phyloP scores from a whole-genome alignment of 2,113 vertebrate species.

The Mormyrus iriodes region DNA sequence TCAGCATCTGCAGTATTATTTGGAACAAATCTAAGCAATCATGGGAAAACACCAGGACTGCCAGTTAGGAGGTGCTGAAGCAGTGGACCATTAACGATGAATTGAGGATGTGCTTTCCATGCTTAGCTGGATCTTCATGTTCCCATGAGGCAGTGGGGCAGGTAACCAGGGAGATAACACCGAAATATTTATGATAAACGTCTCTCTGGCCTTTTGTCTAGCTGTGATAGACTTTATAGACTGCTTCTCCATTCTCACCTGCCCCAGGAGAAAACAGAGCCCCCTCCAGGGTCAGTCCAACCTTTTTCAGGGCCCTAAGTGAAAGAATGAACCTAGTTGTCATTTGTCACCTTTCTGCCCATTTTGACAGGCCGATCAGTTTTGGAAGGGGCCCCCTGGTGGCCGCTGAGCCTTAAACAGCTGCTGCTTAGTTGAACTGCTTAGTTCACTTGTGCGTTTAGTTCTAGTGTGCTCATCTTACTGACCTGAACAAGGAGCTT shows the following conservation, averaged over 20 bases:
- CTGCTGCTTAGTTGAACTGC: too few species aligned
- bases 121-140: not conserved
- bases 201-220: conserved; percentile 1
- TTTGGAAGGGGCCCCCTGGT: not conserved
- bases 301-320: not conserved
- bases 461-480: too few species aligned
- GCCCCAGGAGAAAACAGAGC: not conserved
- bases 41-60: not conserved
- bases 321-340: not conserved
- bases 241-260: too few species aligned
- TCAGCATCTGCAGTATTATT: not conserved
- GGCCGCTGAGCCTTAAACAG: not conserved
- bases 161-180: not conserved
- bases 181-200: not conserved
- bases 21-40: not conserved
- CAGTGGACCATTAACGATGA: not conserved
- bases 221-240: not conserved
- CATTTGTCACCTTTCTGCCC: not conserved
- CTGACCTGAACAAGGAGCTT: conserved; percentile 79
- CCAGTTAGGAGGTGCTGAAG: not conserved
- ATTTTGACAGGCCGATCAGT: not conserved
- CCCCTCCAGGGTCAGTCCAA: not conserved
- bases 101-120: not conserved
- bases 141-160: not conserved
- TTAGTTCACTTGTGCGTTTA: not conserved